phyloP scores from a whole-genome alignment of 2,797 vertebrate species.

The Parambassis ranga region DNA sequence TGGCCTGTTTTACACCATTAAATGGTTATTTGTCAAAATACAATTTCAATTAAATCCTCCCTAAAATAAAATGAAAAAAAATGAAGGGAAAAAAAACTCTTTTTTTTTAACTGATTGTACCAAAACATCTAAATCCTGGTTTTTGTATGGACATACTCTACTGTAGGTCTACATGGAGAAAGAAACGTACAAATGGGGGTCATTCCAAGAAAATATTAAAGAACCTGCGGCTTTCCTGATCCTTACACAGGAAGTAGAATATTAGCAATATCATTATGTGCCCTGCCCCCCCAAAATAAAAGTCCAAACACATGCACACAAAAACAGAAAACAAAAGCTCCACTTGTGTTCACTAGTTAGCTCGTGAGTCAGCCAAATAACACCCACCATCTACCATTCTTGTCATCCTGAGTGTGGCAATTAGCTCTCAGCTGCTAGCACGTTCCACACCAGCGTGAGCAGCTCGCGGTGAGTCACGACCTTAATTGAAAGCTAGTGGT shows the following conservation, averaged over 20 bases:
- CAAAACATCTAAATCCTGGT: conserved; percentile 35
- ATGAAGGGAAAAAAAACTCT: neutral
- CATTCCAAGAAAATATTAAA: neutral
- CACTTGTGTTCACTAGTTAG: conserved; percentile 28
- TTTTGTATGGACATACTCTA: neutral
- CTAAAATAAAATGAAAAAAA: conserved; percentile 42
- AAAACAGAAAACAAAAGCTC: conserved; percentile 6
- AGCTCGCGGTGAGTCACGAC: conserved; percentile 61
- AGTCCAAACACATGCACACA: neutral
- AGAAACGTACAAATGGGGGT: neutral
- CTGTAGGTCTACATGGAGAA: neutral
- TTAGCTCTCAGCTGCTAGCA: conserved; percentile 62
- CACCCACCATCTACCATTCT: conserved; percentile 34
- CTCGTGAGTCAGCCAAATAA: conserved; percentile 39
- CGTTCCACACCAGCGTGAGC: conserved; percentile 20
- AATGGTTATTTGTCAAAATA: conserved; percentile 86
- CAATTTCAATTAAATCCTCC: conserved; percentile 83
- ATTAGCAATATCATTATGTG: conserved; percentile 30
- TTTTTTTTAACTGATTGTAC: conserved; percentile 47
- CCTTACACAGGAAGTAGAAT: neutral
- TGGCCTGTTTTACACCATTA: conserved; percentile 83
- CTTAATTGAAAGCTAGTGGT: conserved; percentile 64
- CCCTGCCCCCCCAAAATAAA: conserved; percentile 1
- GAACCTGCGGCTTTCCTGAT: neutral
- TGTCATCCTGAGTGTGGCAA: conserved; percentile 51